Evolutionary conservation across 1,140 invertebrate species (phyloP).

Genomic region (Drosophila carrolli): DNA sequence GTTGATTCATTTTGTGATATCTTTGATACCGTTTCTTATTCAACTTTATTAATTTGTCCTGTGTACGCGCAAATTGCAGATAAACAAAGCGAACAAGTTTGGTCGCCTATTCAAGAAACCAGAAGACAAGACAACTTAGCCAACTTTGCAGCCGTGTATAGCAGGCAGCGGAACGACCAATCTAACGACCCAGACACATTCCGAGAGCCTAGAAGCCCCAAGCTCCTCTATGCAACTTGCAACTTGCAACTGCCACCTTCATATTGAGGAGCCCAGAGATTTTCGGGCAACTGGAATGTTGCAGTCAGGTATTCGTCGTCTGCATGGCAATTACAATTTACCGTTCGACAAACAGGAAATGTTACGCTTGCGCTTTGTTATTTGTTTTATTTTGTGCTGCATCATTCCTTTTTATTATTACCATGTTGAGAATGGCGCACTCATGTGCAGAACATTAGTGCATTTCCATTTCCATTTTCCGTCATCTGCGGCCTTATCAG

Average conservation of each 20-base stretch:
- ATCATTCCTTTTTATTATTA: slow-evolving; percentile 24
- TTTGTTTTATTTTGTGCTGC: slow-evolving; percentile 44
- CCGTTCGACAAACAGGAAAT: slow-evolving; percentile 70
- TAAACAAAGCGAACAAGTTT: slow-evolving; percentile 45
- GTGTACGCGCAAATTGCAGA: slow-evolving; percentile 25
- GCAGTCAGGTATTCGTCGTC: slow-evolving; percentile 48
- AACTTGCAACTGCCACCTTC: background rate
- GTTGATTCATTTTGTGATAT: background rate
- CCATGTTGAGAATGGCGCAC: slow-evolving; percentile 10
- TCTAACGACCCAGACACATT: slow-evolving; percentile 33
- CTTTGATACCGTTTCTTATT: background rate
- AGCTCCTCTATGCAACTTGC: background rate
- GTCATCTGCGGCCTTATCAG: slow-evolving; percentile 46
- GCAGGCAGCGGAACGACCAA: slow-evolving; percentile 5
- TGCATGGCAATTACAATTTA: slow-evolving; percentile 74
- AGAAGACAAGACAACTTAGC: slow-evolving; percentile 53
- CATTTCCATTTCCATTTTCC: background rate
- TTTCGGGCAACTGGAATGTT: slow-evolving; percentile 36
- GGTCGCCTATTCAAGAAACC: slow-evolving; percentile 19
- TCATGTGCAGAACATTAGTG: slow-evolving; percentile 11
- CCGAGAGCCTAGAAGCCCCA: slow-evolving; percentile 2
- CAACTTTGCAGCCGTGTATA: slow-evolving; percentile 47
- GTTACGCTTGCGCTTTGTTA: slow-evolving; percentile 57
- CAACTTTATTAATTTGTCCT: background rate
- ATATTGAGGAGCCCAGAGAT: background rate